Percentiles rank a stretch among this genome's conserved stretches.
Evolutionary conservation across 2,113 vertebrate genomes (phyloP).

Genomic region (Sprattus sprattus): DNA sequence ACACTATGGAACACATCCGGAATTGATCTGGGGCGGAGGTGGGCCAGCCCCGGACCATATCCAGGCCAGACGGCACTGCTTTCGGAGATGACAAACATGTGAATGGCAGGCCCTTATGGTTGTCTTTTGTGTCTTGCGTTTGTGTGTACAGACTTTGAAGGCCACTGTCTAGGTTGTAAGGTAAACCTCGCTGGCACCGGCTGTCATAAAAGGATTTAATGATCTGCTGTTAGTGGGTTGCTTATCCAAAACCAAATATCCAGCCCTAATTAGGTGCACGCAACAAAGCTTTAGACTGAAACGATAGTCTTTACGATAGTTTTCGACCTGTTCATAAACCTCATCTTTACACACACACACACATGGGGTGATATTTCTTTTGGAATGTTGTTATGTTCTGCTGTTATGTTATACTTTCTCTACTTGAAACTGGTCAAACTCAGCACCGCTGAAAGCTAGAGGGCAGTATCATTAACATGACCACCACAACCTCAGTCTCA

Average conservation of each 20-base stretch:
- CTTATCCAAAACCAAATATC: not conserved
- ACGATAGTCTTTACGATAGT: not conserved
- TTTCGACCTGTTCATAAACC: not conserved
- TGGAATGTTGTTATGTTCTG: too few species aligned
- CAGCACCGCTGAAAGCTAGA: not conserved
- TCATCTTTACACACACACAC: not conserved
- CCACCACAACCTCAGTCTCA: not conserved
- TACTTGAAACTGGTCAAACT: not conserved
- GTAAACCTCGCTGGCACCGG: conserved; percentile 45
- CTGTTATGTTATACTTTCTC: not conserved
- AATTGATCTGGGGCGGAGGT: not conserved
- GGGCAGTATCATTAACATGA: not conserved
- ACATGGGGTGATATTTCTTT: not conserved
- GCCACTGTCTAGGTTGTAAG: conserved; percentile 34
- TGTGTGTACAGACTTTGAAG: conserved; percentile 4
- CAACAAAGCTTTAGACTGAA: not conserved
- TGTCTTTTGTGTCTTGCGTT: not conserved
- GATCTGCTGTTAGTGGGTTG: not conserved
- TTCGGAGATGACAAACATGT: not conserved
- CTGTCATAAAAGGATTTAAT: conserved; percentile 26
- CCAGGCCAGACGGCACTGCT: not conserved
- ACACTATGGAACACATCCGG: not conserved
- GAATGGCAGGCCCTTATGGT: not conserved
- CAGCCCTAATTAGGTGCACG: not conserved
- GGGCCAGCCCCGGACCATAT: not conserved